Evolutionary conservation across 2,888 invertebrate genomes (phyloP).

Genomic region (Aplocera efformata): DNA sequence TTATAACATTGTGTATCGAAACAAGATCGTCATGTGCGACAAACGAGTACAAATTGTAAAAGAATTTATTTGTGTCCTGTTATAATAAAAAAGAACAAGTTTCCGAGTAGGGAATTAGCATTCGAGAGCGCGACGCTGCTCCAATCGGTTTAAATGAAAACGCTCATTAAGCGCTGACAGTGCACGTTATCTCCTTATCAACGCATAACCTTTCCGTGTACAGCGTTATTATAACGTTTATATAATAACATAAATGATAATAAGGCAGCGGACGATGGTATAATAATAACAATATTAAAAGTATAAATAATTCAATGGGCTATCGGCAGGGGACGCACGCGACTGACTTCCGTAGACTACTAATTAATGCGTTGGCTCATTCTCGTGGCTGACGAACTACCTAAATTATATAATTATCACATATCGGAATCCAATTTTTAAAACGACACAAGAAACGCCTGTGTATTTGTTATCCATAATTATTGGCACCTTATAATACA

Average conservation of each 20-base stretch:
- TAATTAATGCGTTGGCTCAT: constrained; percentile 63
- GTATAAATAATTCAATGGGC: constrained; percentile 78
- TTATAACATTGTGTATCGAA: constrained; percentile 42
- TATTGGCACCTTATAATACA: no score
- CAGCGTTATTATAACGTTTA: constrained; percentile 73
- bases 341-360: constrained; percentile 71
- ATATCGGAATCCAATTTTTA: no score
- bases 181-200: constrained; percentile 66
- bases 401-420: constrained; percentile 51
- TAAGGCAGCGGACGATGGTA: constrained; percentile 63
- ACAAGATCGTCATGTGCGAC: constrained; percentile 52
- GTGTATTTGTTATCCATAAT: no score
- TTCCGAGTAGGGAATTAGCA: constrained; percentile 53
- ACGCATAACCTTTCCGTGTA: constrained; percentile 67
- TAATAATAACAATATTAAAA: constrained; percentile 78
- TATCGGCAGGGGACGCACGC: constrained; percentile 73
- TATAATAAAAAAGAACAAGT: constrained; percentile 51
- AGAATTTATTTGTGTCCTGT: constrained; percentile 53
- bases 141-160: constrained; percentile 38
- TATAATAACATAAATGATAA: constrained; percentile 76
- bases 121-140: constrained; percentile 41
- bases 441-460: no score
- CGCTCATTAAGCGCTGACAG: constrained; percentile 60
- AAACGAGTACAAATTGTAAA: constrained; percentile 69
- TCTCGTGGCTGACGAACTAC: constrained; percentile 56